Conservation (phyloP, 92 coral and sea anemone species). For the Pocillopora grandis region DNA sequence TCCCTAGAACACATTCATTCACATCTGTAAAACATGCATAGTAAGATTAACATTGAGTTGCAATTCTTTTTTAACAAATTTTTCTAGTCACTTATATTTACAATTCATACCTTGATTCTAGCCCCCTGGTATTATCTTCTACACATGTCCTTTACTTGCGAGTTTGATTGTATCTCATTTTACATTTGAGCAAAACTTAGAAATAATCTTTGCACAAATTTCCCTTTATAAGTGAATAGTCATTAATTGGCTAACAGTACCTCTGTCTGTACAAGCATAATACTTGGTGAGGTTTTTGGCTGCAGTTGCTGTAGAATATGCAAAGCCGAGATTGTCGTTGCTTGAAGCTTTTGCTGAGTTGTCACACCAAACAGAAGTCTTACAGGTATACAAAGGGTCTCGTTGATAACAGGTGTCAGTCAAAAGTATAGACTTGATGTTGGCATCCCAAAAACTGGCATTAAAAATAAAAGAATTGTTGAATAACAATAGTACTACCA, state of each 20-base stretch:
- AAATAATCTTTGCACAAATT: too few relatives aligned
- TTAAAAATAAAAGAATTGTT: background rate
- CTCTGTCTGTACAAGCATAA: conserved; percentile 27
- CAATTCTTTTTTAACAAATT: too few relatives aligned
- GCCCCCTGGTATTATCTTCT: too few relatives aligned
- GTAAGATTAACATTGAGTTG: too few relatives aligned
- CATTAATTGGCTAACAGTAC: background rate
- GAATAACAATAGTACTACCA: background rate
- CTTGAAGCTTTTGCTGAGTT: background rate
- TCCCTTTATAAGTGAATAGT: too few relatives aligned
- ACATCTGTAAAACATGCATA: background rate
- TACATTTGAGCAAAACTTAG: too few relatives aligned
- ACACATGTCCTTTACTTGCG: too few relatives aligned
- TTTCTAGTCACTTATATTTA: too few relatives aligned
- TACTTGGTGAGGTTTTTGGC: conserved; percentile 39
- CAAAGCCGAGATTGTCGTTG: conserved; percentile 16
- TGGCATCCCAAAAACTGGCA: conserved; percentile 57
- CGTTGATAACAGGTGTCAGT: conserved; percentile 61
- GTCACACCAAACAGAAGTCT: conserved; percentile 27
- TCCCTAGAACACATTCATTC: conserved; percentile 22
- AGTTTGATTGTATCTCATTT: too few relatives aligned
- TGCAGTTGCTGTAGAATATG: conserved; percentile 30
- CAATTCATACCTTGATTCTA: too few relatives aligned
- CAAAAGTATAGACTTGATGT: conserved; percentile 49
- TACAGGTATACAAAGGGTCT: conserved; percentile 32